Percentiles rank a stretch among this genome's conserved stretches.
These are phyloP conservation scores for Microtus montanus DNA, from an alignment of 2,113 vertebrate species.

Conservation along the genomic window DNA sequence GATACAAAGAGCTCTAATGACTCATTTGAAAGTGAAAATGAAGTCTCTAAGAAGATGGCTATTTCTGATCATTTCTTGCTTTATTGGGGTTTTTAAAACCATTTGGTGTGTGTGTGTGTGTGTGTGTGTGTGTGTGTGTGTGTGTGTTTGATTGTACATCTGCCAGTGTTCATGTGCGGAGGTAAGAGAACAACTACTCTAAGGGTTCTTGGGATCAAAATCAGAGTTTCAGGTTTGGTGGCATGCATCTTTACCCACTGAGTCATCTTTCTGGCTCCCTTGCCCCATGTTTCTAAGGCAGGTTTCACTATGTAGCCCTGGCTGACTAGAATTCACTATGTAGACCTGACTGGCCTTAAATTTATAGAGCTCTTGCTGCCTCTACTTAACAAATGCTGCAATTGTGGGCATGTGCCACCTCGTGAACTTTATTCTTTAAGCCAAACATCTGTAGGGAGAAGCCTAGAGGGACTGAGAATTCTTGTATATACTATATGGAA, in stretches of 20 bases:
- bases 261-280: background rate
- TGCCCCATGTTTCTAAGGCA: background rate
- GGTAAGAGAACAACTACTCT: background rate
- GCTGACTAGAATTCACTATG: background rate
- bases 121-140: background rate
- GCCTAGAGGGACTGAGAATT: background rate
- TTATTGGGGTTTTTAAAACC: background rate
- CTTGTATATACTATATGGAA: slow-evolving; percentile 27
- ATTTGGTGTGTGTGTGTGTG: background rate
- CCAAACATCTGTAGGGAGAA: background rate
- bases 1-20: slow-evolving; percentile 15
- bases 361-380: background rate
- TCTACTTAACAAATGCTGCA: background rate
- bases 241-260: background rate
- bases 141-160: background rate
- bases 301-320: background rate
- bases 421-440: background rate
- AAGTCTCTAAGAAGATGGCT: background rate
- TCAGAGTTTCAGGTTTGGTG: background rate
- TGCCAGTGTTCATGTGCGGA: background rate
- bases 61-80: background rate
- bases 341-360: background rate
- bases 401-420: background rate
- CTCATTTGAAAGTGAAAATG: background rate
- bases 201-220: background rate